Base-by-base conservation (phyloP, 2,888 invertebrate species). In the Drosophila pseudotakahashii region DNA sequence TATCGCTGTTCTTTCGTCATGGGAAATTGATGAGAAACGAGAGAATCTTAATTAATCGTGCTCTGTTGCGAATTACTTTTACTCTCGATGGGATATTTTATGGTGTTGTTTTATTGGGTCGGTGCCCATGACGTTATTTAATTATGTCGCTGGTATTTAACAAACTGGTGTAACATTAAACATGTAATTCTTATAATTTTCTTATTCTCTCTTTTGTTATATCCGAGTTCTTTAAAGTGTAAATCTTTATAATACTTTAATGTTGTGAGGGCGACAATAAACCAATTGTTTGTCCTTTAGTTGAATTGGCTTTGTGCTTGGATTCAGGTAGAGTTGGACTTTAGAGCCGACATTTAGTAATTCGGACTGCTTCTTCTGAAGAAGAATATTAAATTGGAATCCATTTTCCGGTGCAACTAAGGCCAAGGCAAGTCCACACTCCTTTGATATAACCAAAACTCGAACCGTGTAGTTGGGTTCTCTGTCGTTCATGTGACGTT, bases 1-100 rank as follows among this genome's bases (percentile, higher is more conserved):
- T 23, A 39, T 52, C 45, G 19, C 19, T 19, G 23, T 26, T 48
- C 36, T 42, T 34, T 70, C 57, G 44, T 19, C 47, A 47, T 42
- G 42, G 10, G 32, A 34, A 64, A 11, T 45, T 37, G 13, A 30
- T 7, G 48, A 48, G 47, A 32, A 14, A 14, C n/a, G 5, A 10
- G 48, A 47, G 47, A 48, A 47, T 30, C 30, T 9, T 5, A 47
- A 30, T 44, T 44, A 5, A 47, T 47, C 23, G 44, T 23, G 45
- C 30, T 47, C 45, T 30, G 14, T 14, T 47, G 61, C 67, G 69
- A 57, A 72, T 63, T 67, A 81, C 85, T 84, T 81, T 81, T 67
- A 64, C 79, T 81, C 76, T 81, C 69, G 51, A 73, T 79, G 16
- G 39, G 16, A 19, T 47, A 7, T 39, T 26, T 16, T 48, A 16